Evolutionary conservation across 2,797 vertebrate species (phyloP), one percentile per base, ranked within the genome.

Genomic region (Rhyacichthys aspro): DNA sequence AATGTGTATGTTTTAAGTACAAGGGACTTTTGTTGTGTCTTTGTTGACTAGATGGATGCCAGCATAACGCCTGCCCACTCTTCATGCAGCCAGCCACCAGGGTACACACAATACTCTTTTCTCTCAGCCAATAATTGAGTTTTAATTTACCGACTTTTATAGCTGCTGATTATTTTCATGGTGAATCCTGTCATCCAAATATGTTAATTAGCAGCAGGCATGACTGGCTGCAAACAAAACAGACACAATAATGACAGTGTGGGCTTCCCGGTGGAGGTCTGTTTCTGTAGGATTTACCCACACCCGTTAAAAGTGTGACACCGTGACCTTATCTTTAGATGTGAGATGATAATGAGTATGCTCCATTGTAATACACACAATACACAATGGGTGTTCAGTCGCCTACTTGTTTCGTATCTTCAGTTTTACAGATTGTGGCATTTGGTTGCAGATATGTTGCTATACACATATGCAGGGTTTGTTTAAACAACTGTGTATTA

Each of bases 1-100:
- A 81, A 83, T 76, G 67, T 70, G 59, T 74, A 52, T 57, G 56
- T 66, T 83, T 83, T 52, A 81, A 79, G 59, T 65, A 83, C 74
- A 79, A 82, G 62, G 59, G 48, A 68, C 78, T 69, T 86, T 81
- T 85, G 70, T 79, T 86, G 63, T 77, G 54, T 68, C 46, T 62
- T 60, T 57, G 66, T 72, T 3, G 48, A 80, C 66, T 76, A 82
- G 79, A 81, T 50, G 56, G 32, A 33, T 7, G 59, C 86, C 74
- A 76, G 57, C 53, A 55, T 4, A 7, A 49, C 56, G 65, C 63
- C 66, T 42, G 50, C 68, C 65, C 49, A 74, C 82, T 78, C 69
- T 41, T 78, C 63, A 70, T 48, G 0, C 45, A 56, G 71, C 67
- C 70, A 71, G 66, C 37, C 65, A 78, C 54, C 28, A 61, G 48